Evolutionary conservation across 2,888 invertebrate species (phyloP), one percentile per base, ranked within the genome.

Genomic region (Caenorhabditis sp.): DNA sequence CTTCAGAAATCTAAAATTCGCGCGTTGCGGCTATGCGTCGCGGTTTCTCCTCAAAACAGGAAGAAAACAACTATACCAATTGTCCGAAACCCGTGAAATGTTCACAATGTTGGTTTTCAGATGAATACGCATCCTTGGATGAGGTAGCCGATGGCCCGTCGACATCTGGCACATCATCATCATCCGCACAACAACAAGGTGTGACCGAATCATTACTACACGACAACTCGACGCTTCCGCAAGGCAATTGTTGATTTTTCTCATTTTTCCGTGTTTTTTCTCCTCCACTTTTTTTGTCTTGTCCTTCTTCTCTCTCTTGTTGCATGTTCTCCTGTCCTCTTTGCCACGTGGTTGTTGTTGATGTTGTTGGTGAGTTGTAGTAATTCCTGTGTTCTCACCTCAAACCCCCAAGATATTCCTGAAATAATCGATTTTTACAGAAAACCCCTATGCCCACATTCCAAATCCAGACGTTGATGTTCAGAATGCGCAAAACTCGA

Each of bases 121-220:
- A 82, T 60, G 81, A 82, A 55, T 82, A 82, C 70, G 81, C 77
- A 1, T 67, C 77, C 4, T 63, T 80, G 57, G 81, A 80, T 63
- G 78, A 75, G 17, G 57, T 71, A 14, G 70, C 58, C 26, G 62
- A 68, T n/a, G 70, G 66, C 65, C 26, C 69, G 31, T 65, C 69
- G 19, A 31, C 58, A 0, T 21, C 55, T n/a, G n/a, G n/a, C n/a
- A n/a, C n/a, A n/a, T n/a, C n/a, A n/a, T n/a, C n/a, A n/a, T n/a
- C n/a, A n/a, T n/a, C n/a, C n/a, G n/a, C n/a, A n/a, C n/a, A n/a
- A 27, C 17, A 14, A 10, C 26, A 21, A n/a, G 26, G 67, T 50
- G 31, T 31, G 58, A 61, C 57, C 51, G n/a, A 57, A 49, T 55
- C 66, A 27, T 53, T 51, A 37, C n/a, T 21, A 19, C n/a, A 3